Base-by-base conservation (phyloP, 2,113 vertebrate species). In the Hyperoodon ampullatus region DNA sequence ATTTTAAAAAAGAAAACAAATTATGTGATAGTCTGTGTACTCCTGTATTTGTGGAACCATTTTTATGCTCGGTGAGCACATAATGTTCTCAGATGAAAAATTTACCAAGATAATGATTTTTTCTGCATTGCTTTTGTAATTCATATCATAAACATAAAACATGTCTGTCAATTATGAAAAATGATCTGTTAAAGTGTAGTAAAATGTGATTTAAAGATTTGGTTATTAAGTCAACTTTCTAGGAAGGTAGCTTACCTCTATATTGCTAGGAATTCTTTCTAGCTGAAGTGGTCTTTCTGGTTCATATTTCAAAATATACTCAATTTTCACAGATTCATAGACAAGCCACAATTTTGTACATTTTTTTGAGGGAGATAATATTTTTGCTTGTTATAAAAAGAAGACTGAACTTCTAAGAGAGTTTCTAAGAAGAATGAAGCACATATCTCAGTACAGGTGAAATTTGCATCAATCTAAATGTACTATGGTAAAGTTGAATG, bases 301-400 rank as follows among this genome's bases (percentile, higher is more conserved):
- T 89, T 74, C 55, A 6, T 19, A 44, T 84, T 91, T 97, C 24
- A 93, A 63, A 97, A 28, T 74, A 18, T 91, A 35, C 80, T 55
- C 58, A 87, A 1, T 55, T 93, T 95, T 58, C 7, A 70, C 72
- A 60, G 65, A 35, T 78, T 87, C 5, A 77, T 23, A 91, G 19
- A 84, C 1, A 94, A 88, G 66, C 35, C 21, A 61, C 6, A 60
- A 19, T 88, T 88, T 92, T 85, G 28, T 93, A 14, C 60, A 70
- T 21, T 55, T 84, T 97, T 61, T 92, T 97, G 58, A 96, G 72
- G 63, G 96, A 92, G 55, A 82, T 83, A 70, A 66, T 95, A 85
- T 23, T 94, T 93, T 83, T 93, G 13, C 28, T 96, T 94, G 13
- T 71, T 84, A 86, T 89, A 16, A 75, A 95, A 92, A 95, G 72